A percentile compares a stretch with the other conserved stretches of the same genome.
Evolutionary conservation across 2,797 vertebrate species (phyloP).

Genomic region (Oryzias dopingdopingensis): DNA sequence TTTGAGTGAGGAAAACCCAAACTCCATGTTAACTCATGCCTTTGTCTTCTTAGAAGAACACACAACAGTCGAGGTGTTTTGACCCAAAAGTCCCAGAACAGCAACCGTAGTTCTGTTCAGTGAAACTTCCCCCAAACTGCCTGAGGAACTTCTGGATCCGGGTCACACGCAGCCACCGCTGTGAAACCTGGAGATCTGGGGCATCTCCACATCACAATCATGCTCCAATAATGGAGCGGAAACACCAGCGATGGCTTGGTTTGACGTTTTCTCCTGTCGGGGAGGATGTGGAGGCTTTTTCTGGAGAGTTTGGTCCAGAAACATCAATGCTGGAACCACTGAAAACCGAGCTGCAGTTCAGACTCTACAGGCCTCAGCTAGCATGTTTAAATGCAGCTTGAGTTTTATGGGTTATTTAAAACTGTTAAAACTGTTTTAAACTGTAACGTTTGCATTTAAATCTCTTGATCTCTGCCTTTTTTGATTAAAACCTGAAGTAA

Average conservation of each 20-base stretch:
- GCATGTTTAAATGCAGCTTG: too few species aligned
- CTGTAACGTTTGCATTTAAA: too few species aligned
- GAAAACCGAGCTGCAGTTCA: too few species aligned
- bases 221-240: conserved; percentile 10
- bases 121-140: conserved; percentile 20
- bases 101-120: conserved; percentile 2
- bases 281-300: too few species aligned
- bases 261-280: not conserved
- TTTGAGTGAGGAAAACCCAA: too few species aligned
- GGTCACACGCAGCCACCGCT: conserved; percentile 63
- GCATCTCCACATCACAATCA: conserved; percentile 37
- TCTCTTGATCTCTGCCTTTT: too few species aligned
- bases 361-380: too few species aligned
- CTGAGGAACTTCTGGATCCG: conserved; percentile 58
- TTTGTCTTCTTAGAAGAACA: not conserved
- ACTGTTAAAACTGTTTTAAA: too few species aligned
- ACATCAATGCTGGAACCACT: too few species aligned
- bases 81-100: not conserved
- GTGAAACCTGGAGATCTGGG: conserved; percentile 56
- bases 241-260: conserved; percentile 1
- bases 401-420: too few species aligned
- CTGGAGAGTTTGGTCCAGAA: conserved; percentile 9
- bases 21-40: too few species aligned
- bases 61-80: not conserved
- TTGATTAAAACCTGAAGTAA: too few species aligned